Conservation (phyloP, 2,113 vertebrate species). For the Cardinalis cardinalis region DNA sequence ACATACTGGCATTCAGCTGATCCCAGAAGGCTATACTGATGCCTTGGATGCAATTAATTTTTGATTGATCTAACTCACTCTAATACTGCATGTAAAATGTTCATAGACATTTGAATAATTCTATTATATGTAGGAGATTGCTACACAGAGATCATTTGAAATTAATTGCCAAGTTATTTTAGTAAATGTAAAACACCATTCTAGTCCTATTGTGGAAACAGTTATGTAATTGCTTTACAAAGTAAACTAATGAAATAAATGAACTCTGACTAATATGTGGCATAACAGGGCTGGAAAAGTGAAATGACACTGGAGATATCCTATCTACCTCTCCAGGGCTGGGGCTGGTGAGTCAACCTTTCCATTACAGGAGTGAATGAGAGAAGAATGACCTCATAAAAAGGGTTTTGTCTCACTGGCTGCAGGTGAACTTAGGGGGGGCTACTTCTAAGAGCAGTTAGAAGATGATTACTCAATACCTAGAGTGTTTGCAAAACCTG, state of each 20-base stretch:
- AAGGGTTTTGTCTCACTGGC: background rate
- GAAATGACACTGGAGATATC: background rate
- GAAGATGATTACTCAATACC: background rate
- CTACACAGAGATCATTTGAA: constrained; percentile 56
- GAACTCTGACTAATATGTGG: constrained; percentile 43
- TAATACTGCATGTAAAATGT: constrained; percentile 42
- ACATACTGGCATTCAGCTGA: constrained; percentile 50
- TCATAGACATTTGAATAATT: constrained; percentile 60
- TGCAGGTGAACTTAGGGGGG: background rate
- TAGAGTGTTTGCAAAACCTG: background rate
- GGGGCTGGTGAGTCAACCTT: background rate
- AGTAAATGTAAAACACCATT: constrained; percentile 53
- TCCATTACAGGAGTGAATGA: background rate
- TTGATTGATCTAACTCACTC: constrained; percentile 65
- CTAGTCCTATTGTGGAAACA: constrained; percentile 36
- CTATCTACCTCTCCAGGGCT: background rate
- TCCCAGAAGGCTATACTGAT: constrained; percentile 55
- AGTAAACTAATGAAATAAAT: constrained; percentile 63
- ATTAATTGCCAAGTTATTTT: constrained; percentile 61
- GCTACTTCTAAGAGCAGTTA: background rate
- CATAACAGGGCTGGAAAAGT: background rate
- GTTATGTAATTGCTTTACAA: constrained; percentile 46
- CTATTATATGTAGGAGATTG: constrained; percentile 54
- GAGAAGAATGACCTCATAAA: background rate
- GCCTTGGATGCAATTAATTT: constrained; percentile 62